Evolutionary conservation across 2,888 invertebrate genomes (phyloP).

Genomic region (Caenorhabditis uteleia): DNA sequence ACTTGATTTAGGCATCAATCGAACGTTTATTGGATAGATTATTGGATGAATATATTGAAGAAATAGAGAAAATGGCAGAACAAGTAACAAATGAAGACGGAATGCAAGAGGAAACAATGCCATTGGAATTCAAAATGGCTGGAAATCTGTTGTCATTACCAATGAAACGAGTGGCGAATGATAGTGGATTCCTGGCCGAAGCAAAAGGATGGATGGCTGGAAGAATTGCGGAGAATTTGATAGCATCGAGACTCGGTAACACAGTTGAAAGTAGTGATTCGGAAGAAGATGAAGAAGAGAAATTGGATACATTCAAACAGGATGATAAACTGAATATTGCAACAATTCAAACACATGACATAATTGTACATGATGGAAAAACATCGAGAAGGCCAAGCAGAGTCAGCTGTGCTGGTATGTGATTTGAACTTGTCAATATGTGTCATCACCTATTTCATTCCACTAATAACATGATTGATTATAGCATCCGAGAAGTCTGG

Average conservation of each 20-base stretch:
- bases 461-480: constrained; percentile 3
- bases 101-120: constrained; percentile 58
- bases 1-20: constrained; percentile 44
- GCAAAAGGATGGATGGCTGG: constrained; percentile 51
- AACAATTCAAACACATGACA: constrained; percentile 19
- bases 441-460: constrained; percentile 13
- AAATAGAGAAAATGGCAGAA: constrained; percentile 67
- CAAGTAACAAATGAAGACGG: constrained; percentile 57
- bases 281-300: constrained; percentile 31
- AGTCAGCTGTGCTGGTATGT: constrained; percentile 29
- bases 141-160: constrained; percentile 41
- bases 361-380: constrained; percentile 18
- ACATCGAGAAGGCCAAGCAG: constrained; percentile 27
- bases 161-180: constrained; percentile 31
- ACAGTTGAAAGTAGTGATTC: constrained; percentile 41
- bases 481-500: constrained; percentile 4
- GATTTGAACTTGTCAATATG: not conserved
- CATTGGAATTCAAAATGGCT: constrained; percentile 61
- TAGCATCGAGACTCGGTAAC: constrained; percentile 42
- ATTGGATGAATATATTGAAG: constrained; percentile 64
- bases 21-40: constrained; percentile 57
- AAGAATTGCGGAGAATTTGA: constrained; percentile 49
- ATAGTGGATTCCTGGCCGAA: constrained; percentile 39
- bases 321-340: constrained; percentile 14
- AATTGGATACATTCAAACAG: constrained; percentile 16